Evolutionary conservation across 1,140 invertebrate genomes (phyloP), one percentile per base, ranked within the genome.

Genomic region (Heliconius hewitsoni): DNA sequence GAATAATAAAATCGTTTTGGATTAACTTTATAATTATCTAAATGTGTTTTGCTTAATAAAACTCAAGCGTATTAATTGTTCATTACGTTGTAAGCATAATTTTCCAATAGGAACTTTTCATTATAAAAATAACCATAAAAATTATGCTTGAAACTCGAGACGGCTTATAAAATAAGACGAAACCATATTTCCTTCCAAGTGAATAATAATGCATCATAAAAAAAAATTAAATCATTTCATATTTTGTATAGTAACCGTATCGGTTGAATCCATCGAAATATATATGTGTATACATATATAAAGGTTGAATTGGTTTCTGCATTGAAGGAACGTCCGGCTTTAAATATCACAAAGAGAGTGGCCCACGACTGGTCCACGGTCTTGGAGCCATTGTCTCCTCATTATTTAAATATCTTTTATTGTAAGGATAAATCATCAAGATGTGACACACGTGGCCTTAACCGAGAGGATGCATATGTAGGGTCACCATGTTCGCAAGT

Each of bases 371-470:
- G 75, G 75, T 34, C 66, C 34, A 73, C 37, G 71, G 70, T 73
- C 71, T 66, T 73, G 52, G 55, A 78, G 60, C 30, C 50, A 78
- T 78, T 78, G 77, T 78, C 71, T 73, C 71, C 71, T 73, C 52
- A 78, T 78, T 78, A 73, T 78, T 78, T 73, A 78, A 73, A 78
- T 78, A 78, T 77, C 70, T 72, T 74, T 74, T 77, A 71, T 72
- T 75, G 74, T 75, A 75, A 75, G 52, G 72, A 66, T 76, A 76
- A 71, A 78, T 73, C 34, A 73, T 73, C 77, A 78, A 78, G 71
- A 73, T 66, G 52, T 73, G 77, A 55, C 77, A 57, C 76, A 73
- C 77, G 77, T 78, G 77, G 50, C 71, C 23, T 46, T 52, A 42
- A 73, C 50, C 52, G 77, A 52, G 71, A 78, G 39, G 46, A 52